phyloP scores from a whole-genome alignment of 2,797 vertebrate genomes.

The Kryptopterus vitreolus region DNA sequence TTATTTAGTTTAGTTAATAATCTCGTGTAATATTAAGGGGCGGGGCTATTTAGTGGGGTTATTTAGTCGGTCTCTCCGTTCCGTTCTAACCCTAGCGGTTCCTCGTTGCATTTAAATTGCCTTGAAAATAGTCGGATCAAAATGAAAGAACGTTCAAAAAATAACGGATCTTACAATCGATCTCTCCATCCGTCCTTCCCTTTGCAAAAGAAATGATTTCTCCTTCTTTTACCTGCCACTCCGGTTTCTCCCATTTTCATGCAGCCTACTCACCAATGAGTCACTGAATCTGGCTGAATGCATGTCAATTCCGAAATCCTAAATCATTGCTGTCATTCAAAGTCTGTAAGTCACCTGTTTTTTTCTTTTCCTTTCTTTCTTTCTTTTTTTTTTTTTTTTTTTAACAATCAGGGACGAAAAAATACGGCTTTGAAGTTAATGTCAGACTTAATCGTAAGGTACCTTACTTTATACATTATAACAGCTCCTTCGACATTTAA shows the following conservation, averaged over 20 bases:
- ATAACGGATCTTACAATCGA: constrained; percentile 13
- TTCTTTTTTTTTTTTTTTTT: not conserved
- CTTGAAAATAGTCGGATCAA: too few relatives aligned
- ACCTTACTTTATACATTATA: not conserved
- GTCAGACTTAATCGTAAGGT: not conserved
- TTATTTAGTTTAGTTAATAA: too few relatives aligned
- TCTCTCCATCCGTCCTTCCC: not conserved
- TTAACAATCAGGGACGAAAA: not conserved
- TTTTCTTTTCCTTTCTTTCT: not conserved
- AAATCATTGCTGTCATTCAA: constrained; percentile 16
- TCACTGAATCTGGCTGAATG: constrained; percentile 25
- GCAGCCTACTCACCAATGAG: constrained; percentile 23
- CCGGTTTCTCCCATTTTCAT: constrained; percentile 26
- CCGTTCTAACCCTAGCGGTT: too few relatives aligned
- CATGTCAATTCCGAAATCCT: constrained; percentile 18
- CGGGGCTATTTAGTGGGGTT: too few relatives aligned
- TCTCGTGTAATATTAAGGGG: too few relatives aligned
- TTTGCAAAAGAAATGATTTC: constrained; percentile 18
- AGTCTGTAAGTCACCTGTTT: not conserved
- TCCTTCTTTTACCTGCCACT: constrained; percentile 27
- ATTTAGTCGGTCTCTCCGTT: too few relatives aligned
- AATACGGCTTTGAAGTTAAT: not conserved
- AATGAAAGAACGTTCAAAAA: constrained; percentile 9
- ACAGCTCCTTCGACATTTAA: not conserved
- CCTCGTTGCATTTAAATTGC: too few relatives aligned